Conservation (phyloP, 2,888 invertebrate species). For the Salticus scenicus region DNA sequence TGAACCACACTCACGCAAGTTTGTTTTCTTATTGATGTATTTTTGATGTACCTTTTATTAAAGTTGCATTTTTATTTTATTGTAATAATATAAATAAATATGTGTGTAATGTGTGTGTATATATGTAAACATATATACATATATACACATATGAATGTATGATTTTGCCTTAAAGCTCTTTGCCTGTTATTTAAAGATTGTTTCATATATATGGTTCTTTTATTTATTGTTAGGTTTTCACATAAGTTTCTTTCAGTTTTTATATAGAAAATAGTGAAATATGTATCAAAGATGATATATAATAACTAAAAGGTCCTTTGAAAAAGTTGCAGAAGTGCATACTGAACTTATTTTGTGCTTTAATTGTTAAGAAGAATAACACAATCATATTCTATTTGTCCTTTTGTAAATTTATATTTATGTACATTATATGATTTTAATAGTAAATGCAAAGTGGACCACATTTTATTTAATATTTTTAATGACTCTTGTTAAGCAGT, state of each 20-base stretch:
- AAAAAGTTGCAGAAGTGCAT: too few species aligned
- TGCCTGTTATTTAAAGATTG: too few species aligned
- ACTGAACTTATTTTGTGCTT: not conserved
- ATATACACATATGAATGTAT: too few species aligned
- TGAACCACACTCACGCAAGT: not conserved
- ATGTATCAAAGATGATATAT: not conserved
- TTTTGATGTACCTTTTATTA: not conserved
- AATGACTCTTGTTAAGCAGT: constrained; percentile 19
- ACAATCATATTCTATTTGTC: not conserved
- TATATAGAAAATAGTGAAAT: not conserved
- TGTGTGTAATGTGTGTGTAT: too few species aligned
- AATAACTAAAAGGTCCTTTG: too few species aligned
- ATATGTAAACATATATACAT: too few species aligned
- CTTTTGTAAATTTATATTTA: constrained; percentile 5
- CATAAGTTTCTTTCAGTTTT: not conserved
- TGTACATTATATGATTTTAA: constrained; percentile 24
- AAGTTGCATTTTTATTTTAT: not conserved
- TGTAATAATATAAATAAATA: too few species aligned
- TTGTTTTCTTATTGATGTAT: not conserved
- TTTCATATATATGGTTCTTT: too few species aligned
- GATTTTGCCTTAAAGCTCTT: too few species aligned
- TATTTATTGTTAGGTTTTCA: not conserved
- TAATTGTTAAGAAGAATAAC: not conserved
- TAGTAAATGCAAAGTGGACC: constrained; percentile 45
- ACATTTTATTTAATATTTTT: constrained; percentile 48